Conservation (phyloP, 2,113 vertebrate genomes). For the Rhea pennata region DNA sequence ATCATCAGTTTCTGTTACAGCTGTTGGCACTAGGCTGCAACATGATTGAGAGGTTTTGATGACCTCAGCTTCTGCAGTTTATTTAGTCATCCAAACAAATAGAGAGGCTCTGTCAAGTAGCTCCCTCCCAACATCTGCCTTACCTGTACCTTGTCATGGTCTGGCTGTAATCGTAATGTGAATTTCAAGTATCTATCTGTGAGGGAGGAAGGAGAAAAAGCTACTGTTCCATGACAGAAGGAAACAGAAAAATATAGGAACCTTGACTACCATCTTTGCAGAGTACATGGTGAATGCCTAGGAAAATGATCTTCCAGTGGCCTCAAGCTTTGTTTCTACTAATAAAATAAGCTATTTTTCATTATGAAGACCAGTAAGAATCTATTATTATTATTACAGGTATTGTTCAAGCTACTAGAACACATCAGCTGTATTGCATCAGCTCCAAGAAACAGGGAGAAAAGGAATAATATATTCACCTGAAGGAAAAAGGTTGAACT, state of each 20-base stretch:
- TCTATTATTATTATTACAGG: not conserved
- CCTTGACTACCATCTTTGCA: not conserved
- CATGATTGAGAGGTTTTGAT: slow-evolving; percentile 60
- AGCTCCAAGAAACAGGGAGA: not conserved
- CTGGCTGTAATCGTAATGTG: not conserved
- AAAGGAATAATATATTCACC: not conserved
- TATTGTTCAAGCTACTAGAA: not conserved
- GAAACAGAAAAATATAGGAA: not conserved
- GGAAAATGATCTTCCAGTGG: not conserved
- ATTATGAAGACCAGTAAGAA: not conserved
- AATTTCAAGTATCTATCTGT: slow-evolving; percentile 17
- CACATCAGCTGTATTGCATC: not conserved
- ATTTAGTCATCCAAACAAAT: slow-evolving; percentile 59
- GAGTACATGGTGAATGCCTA: not conserved
- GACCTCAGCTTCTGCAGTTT: slow-evolving; percentile 61
- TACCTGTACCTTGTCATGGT: slow-evolving; percentile 44
- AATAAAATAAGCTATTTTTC: not conserved
- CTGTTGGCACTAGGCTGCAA: slow-evolving; percentile 32
- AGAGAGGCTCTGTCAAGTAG: slow-evolving; percentile 39
- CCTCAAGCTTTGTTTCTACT: not conserved
- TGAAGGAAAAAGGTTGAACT: not conserved
- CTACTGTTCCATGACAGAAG: not conserved
- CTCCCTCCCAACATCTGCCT: not conserved
- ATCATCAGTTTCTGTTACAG: slow-evolving; percentile 58
- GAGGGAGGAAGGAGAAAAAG: not conserved